Evolutionary conservation across 92 coral and sea anemone species (phyloP).

Genomic region (Siderastrea siderea): DNA sequence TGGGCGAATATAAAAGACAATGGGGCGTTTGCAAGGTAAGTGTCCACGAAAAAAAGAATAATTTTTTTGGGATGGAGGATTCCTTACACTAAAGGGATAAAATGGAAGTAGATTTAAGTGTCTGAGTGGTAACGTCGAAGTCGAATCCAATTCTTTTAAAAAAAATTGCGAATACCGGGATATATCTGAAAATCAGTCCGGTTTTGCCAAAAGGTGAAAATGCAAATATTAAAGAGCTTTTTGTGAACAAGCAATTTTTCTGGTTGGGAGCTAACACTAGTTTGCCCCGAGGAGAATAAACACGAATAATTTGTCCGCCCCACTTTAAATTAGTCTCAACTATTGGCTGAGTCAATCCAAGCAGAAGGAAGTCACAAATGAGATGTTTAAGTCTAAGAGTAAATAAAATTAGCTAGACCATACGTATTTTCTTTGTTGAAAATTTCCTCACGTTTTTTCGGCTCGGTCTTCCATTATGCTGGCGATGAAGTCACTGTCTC

Average conservation of each 20-base stretch:
- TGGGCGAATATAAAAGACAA: background rate
- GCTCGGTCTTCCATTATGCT: too few species aligned
- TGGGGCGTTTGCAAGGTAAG: background rate
- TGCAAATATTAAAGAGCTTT: constrained; percentile 22
- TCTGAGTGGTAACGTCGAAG: background rate
- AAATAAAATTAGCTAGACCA: constrained; percentile 27
- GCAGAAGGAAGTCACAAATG: constrained; percentile 17
- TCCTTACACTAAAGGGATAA: background rate
- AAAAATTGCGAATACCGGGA: background rate
- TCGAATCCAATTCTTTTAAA: background rate
- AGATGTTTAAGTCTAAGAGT: constrained; percentile 38
- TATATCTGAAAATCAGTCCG: background rate
- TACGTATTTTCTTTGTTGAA: constrained; percentile 5
- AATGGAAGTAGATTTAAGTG: background rate
- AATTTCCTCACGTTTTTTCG: constrained; percentile 11
- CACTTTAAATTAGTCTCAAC: constrained; percentile 17
- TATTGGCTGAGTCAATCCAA: constrained; percentile 3
- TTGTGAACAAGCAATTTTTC: constrained; percentile 12
- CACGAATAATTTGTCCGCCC: constrained; percentile 1
- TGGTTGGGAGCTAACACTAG: background rate
- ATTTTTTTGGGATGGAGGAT: background rate
- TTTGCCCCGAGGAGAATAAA: constrained; percentile 2
- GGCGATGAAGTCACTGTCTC: background rate
- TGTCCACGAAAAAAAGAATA: background rate
- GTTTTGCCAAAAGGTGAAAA: background rate